Evolutionary conservation across 2,888 invertebrate genomes (phyloP).

Genomic region (Pseudoips prasinana): DNA sequence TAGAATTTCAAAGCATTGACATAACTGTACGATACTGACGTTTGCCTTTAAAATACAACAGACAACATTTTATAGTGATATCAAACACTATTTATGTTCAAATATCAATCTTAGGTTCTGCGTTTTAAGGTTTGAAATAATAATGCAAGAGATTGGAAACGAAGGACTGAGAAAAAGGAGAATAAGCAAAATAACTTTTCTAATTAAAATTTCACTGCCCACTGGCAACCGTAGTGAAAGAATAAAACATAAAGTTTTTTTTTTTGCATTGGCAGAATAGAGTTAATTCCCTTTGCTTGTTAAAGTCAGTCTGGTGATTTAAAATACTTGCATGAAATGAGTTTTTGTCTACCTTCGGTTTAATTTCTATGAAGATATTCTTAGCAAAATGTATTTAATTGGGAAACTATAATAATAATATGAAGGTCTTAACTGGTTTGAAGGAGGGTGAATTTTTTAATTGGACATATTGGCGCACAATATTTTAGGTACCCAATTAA

Average conservation of each 20-base stretch:
- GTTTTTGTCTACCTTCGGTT: conserved; percentile 7
- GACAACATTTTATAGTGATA: conserved; percentile 28
- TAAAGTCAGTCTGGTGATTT: conserved; percentile 32
- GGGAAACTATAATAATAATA: no score
- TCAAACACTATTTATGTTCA: background rate
- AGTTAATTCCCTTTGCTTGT: conserved; percentile 45
- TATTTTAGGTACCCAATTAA: no score
- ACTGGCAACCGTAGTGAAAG: conserved; percentile 46
- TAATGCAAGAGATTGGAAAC: conserved; percentile 5
- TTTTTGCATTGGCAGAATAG: conserved; percentile 38
- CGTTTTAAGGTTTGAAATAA: conserved; percentile 15
- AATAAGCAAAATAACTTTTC: conserved; percentile 56
- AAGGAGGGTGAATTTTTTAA: no score
- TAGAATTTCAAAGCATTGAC: conserved; percentile 31
- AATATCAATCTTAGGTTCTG: conserved; percentile 9
- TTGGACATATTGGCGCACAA: no score
- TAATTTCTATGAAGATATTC: no score
- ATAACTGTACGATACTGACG: conserved; percentile 30
- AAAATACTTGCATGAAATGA: conserved; percentile 24
- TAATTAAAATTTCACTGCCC: conserved; percentile 65
- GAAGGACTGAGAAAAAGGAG: conserved; percentile 35
- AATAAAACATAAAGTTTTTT: conserved; percentile 38
- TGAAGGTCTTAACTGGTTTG: no score
- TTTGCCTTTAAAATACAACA: conserved; percentile 40
- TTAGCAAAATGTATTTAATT: no score